These are phyloP conservation scores for Leptosomus discolor DNA, from an alignment of 2,113 vertebrate genomes.

Conservation along the genomic window DNA sequence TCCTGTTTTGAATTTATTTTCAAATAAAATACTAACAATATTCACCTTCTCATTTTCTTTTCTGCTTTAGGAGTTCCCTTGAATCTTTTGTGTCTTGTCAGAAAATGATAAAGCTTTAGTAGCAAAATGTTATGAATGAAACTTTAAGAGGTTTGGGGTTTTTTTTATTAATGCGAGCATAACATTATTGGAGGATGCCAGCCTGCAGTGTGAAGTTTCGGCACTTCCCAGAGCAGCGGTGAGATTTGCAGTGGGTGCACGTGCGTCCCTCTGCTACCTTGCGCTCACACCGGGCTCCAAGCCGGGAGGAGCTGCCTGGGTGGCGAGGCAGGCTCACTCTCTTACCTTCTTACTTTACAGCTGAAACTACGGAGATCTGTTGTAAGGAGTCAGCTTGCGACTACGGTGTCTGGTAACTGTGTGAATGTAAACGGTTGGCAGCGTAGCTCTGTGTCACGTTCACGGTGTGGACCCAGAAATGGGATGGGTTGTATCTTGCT, in stretches of 20 bases:
- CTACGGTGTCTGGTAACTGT: background rate
- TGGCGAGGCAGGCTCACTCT: background rate
- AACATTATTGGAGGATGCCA: background rate
- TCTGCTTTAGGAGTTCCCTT: background rate
- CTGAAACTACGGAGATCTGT: background rate
- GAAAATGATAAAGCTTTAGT: background rate
- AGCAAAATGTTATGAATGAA: background rate
- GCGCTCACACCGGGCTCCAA: fast-evolving
- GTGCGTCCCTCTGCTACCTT: background rate
- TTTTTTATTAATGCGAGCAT: background rate
- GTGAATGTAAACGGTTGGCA: background rate
- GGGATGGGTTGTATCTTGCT: background rate
- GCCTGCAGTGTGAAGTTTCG: background rate
- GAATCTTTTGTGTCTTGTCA: background rate
- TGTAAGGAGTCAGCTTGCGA: background rate
- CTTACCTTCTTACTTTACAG: no score
- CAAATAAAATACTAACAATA: background rate
- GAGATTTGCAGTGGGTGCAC: background rate
- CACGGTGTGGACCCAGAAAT: background rate
- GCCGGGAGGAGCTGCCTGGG: background rate
- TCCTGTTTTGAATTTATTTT: background rate
- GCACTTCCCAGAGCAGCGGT: background rate
- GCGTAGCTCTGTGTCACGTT: background rate
- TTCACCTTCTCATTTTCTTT: background rate
- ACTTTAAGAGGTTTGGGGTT: background rate